phyloP scores from a whole-genome alignment of 2,797 vertebrate species.

The Phrynocephalus vlangalii region DNA sequence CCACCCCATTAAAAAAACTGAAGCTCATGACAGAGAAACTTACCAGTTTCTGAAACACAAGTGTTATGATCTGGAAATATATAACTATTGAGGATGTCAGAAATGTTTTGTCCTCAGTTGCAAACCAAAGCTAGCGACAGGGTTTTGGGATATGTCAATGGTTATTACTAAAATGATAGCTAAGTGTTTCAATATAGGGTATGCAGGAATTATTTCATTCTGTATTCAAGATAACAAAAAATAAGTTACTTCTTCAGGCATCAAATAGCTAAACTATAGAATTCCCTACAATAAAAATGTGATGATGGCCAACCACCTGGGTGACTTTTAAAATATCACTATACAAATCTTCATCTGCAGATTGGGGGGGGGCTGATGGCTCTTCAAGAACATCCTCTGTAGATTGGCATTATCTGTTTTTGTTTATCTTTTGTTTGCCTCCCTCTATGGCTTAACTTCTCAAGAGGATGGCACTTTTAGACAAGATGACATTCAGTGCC shows the following conservation, averaged over 20 bases:
- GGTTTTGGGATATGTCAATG: not conserved
- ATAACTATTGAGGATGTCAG: not conserved
- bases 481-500: too few relatives aligned
- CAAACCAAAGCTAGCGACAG: not conserved
- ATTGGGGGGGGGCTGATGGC: too few relatives aligned
- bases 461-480: not conserved
- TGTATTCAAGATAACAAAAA: not conserved
- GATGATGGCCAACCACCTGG: too few relatives aligned
- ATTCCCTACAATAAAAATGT: too few relatives aligned
- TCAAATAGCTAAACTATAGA: too few relatives aligned
- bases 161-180: not conserved
- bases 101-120: not conserved
- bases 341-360: too few relatives aligned
- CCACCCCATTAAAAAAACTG: too few relatives aligned
- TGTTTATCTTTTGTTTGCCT: too few relatives aligned
- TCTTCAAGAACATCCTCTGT: too few relatives aligned
- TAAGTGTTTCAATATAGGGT: not conserved
- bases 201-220: not conserved
- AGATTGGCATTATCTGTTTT: too few relatives aligned
- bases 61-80: not conserved
- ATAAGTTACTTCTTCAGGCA: too few relatives aligned
- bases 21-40: not conserved
- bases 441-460: not conserved
- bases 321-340: too few relatives aligned
- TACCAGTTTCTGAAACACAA: not conserved